Conservation (phyloP, 35 echinoderm and acorn worm species). For the Hemicentrotus pulcherrimus region DNA sequence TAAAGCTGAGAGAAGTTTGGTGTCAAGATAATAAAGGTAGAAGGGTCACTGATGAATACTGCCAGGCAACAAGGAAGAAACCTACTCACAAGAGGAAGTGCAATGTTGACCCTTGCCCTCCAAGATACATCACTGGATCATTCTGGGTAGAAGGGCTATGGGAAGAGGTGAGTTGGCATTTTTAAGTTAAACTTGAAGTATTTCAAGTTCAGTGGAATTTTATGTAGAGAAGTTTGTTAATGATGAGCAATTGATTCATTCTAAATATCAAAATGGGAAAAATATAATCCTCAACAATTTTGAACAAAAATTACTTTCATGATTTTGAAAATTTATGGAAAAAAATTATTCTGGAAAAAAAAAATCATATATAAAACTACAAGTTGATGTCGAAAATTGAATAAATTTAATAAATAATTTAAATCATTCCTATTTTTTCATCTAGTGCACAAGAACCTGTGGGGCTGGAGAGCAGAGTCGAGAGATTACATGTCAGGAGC, state of each 20-base stretch:
- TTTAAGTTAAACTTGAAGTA: background rate
- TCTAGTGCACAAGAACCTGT: conserved; percentile 84
- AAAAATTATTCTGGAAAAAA: no score
- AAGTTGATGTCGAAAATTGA: no score
- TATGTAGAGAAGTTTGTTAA: no score
- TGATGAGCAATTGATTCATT: no score
- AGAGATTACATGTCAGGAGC: conserved; percentile 69
- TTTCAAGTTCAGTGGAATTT: background rate
- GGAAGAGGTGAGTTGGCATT: conserved; percentile 75
- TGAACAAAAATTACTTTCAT: no score
- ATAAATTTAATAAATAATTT: no score
- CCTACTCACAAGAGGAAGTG: conserved; percentile 75
- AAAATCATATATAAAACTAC: no score
- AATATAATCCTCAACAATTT: no score
- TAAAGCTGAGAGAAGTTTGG: conserved; percentile 58
- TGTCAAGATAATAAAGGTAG: conserved; percentile 69
- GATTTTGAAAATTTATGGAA: no score
- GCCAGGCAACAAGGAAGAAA: conserved; percentile 44
- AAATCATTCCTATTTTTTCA: background rate
- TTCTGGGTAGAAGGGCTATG: conserved; percentile 83
- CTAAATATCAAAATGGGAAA: no score
- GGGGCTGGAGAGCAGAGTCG: conserved; percentile 70
- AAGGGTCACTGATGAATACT: conserved; percentile 50
- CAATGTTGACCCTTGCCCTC: conserved; percentile 63
- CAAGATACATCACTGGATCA: background rate